Percentiles rank a stretch among this genome's conserved stretches.
Evolutionary conservation across 2,797 vertebrate species (phyloP).

Genomic region (Molossus molossus): DNA sequence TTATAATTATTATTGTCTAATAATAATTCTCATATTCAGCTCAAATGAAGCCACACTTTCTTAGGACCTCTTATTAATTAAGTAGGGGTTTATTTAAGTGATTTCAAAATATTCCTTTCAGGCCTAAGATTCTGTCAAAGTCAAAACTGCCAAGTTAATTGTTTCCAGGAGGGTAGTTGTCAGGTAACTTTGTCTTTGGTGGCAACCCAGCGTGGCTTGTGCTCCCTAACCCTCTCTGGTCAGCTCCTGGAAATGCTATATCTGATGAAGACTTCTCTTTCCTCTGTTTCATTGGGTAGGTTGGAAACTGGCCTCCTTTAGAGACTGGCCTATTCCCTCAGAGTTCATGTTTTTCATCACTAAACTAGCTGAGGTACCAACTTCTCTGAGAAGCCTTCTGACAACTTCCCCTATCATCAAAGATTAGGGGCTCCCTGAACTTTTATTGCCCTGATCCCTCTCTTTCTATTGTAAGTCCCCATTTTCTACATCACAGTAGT

Average conservation of each 20-base stretch:
- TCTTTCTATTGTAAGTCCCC: not conserved
- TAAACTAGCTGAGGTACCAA: not conserved
- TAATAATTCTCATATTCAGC: not conserved
- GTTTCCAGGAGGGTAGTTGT: slow-evolving; percentile 13
- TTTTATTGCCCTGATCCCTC: not conserved
- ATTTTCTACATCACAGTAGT: not conserved
- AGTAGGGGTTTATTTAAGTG: slow-evolving; percentile 20
- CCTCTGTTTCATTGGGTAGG: slow-evolving; percentile 1
- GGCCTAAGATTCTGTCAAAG: slow-evolving; percentile 44
- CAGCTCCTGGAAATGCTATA: not conserved
- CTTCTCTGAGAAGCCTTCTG: not conserved
- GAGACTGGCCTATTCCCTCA: not conserved
- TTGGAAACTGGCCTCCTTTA: not conserved
- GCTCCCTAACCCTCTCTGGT: slow-evolving; percentile 20
- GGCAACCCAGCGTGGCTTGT: not conserved
- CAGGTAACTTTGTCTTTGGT: slow-evolving; percentile 25
- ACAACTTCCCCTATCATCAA: not conserved
- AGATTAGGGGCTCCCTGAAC: not conserved
- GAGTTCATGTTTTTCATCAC: not conserved
- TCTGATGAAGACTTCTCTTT: slow-evolving; percentile 6
- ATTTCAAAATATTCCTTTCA: slow-evolving; percentile 61
- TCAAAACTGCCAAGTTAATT: slow-evolving; percentile 47
- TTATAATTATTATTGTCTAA: slow-evolving; percentile 36
- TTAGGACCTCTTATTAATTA: not conserved
- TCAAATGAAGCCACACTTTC: slow-evolving; percentile 44